Evolutionary conservation across 2,888 invertebrate species (phyloP), one percentile per base, ranked within the genome.

Genomic region (Acleris sparsana): DNA sequence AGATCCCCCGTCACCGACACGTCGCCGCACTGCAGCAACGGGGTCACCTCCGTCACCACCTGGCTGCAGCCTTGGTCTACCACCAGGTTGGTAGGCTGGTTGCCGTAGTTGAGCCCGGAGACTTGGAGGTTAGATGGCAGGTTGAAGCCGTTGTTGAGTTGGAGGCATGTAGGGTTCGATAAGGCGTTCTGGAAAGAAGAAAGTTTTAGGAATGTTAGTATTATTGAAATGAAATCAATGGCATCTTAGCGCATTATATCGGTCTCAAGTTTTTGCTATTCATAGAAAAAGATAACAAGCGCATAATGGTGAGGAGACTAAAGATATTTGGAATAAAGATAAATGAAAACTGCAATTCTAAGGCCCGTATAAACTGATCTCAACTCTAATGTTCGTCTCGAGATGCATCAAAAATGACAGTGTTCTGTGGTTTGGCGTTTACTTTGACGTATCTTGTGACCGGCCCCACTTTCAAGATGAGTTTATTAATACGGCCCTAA

Each of bases 1-100:
- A 70, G 51, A 17, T 70, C 68, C 3, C 70, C 68, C 0, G 60
- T 63, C 2, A 70, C 70, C 0, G 62, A 68, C 17, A 70, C 57
- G 3, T 68, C 70, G 0, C 70, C 68, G 46, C 66, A 63, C 11
- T 66, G 66, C 5, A 63, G 33, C 5, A 57, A 63, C 2, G 63
- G 63, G 3, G 48, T 57, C 4, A 57, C 29, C 44, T 65, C 60
- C 5, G 65, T 48, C 11, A 65, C 20, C 16, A 65, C 53, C 22
- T 65, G 55, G 52, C 3, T 44, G 44, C 65, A 65, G 55, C 57
- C 29, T n/a, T 49, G 58, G 17, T 39, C 39, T 4, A 39, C 39
- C 9, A 39, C 9, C 22, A 53, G 3, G 25, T 29, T 29, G n/a
- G n/a, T n/a, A 5, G 16, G 17, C 17, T 25, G 13, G 46, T 48